phyloP scores from a whole-genome alignment of 2,113 vertebrate genomes.

The Callorhinus ursinus region DNA sequence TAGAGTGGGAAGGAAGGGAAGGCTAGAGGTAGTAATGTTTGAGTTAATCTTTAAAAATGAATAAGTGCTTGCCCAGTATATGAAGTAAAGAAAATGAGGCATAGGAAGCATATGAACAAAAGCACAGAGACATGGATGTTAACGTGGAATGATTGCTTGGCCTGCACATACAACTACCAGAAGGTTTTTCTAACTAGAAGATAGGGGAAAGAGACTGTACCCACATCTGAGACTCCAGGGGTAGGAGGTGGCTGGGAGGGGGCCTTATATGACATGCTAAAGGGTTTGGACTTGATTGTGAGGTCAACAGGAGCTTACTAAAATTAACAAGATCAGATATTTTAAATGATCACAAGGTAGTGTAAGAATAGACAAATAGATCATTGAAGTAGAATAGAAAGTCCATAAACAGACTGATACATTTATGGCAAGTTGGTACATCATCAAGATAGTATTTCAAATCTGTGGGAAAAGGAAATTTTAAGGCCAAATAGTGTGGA shows the following conservation, averaged over 20 bases:
- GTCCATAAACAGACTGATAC: not conserved
- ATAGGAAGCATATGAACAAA: not conserved
- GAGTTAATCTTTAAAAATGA: not conserved
- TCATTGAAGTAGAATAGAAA: not conserved
- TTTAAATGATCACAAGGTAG: not conserved
- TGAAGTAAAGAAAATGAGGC: not conserved
- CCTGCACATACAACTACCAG: not conserved
- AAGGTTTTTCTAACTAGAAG: not conserved
- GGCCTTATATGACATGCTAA: not conserved
- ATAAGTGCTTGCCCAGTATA: not conserved
- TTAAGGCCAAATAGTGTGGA: not conserved
- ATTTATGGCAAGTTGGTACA: not conserved
- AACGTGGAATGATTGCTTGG: not conserved
- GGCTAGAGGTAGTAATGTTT: not conserved
- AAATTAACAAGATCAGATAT: constrained; percentile 11
- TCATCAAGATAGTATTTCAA: constrained; percentile 8
- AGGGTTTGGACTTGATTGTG: not conserved
- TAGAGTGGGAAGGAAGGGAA: not conserved
- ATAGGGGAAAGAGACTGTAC: not conserved
- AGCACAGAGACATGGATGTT: not conserved
- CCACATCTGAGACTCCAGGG: not conserved
- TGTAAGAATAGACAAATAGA: not conserved
- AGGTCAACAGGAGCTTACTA: not conserved
- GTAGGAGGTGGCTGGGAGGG: not conserved
- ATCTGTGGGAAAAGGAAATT: not conserved